Percentiles rank a stretch among this genome's conserved stretches.
Evolutionary conservation across 2,113 vertebrate species (phyloP).

Genomic region (Siniperca knerii): DNA sequence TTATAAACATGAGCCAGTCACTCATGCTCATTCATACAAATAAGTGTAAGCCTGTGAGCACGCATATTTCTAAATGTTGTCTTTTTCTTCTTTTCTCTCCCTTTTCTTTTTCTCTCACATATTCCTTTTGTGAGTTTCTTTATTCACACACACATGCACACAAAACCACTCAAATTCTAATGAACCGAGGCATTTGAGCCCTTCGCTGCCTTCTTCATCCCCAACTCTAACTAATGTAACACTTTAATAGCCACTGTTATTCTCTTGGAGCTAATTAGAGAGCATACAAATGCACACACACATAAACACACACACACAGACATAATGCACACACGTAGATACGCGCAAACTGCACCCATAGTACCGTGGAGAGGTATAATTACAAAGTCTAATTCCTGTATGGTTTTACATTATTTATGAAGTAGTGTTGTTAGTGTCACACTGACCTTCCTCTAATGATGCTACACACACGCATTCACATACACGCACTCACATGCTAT

Average conservation of each 20-base stretch:
- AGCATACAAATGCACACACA: conserved; percentile 46
- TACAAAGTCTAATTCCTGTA: conserved; percentile 81
- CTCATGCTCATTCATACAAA: conserved; percentile 39
- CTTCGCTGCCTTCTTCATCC: conserved; percentile 19
- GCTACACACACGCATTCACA: conserved; percentile 20
- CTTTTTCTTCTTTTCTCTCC: background rate
- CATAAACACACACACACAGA: background rate
- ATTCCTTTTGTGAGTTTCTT: conserved; percentile 12
- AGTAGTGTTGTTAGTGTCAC: conserved; percentile 64
- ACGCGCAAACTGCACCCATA: conserved; percentile 49
- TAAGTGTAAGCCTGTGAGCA: conserved; percentile 26
- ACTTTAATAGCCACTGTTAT: conserved; percentile 58
- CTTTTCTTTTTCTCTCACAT: conserved; percentile 8
- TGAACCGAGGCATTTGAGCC: conserved; percentile 25
- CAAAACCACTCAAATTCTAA: conserved; percentile 46
- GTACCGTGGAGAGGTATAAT: conserved; percentile 69
- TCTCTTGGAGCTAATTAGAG: conserved; percentile 75
- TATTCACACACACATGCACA: conserved; percentile 4
- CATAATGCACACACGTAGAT: conserved; percentile 40
- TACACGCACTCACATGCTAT: conserved; percentile 18
- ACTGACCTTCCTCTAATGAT: conserved; percentile 80
- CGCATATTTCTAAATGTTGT: conserved; percentile 28
- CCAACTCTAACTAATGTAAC: conserved; percentile 51
- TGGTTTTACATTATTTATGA: conserved; percentile 81
- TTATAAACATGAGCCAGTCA: conserved; percentile 53